These are phyloP conservation scores for Pteropus rufus DNA, from an alignment of 2,797 vertebrate species.

Conservation along the genomic window DNA sequence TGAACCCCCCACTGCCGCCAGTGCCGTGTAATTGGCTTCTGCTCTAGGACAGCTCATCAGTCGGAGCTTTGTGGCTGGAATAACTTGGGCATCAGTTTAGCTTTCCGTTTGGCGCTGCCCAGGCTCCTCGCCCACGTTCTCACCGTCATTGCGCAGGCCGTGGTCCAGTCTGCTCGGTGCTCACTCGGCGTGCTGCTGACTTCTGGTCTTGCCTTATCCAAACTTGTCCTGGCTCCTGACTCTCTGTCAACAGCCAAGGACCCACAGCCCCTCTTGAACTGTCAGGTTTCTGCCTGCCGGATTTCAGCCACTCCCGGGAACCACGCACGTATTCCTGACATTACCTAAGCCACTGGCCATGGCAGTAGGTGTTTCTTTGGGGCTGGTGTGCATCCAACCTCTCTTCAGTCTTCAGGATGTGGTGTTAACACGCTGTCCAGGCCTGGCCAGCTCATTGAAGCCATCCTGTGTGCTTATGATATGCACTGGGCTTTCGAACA, in stretches of 20 bases:
- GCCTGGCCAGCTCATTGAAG: neutral
- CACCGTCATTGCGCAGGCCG: neutral
- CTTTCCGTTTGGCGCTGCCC: neutral
- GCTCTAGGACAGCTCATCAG: neutral
- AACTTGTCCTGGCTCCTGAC: neutral
- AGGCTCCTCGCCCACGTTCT: accelerated
- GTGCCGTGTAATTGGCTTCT: accelerated
- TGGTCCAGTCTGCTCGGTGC: neutral
- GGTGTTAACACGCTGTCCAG: neutral
- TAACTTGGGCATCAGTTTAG: accelerated
- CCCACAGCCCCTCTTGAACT: neutral
- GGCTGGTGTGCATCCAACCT: neutral
- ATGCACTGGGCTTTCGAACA: neutral
- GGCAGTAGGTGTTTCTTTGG: neutral
- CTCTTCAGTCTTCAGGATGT: neutral
- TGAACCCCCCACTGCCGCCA: neutral
- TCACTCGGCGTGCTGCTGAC: neutral
- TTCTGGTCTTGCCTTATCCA: neutral
- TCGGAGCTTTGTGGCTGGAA: neutral
- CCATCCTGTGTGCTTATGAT: accelerated
- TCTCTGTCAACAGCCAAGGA: neutral
- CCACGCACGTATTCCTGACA: neutral
- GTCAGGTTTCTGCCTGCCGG: neutral
- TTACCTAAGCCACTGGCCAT: neutral
- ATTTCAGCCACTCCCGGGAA: neutral